Base-by-base conservation (phyloP, 37 sponge, comb jelly and placozoan genomes). In the Aphrocallistes beatrix region DNA sequence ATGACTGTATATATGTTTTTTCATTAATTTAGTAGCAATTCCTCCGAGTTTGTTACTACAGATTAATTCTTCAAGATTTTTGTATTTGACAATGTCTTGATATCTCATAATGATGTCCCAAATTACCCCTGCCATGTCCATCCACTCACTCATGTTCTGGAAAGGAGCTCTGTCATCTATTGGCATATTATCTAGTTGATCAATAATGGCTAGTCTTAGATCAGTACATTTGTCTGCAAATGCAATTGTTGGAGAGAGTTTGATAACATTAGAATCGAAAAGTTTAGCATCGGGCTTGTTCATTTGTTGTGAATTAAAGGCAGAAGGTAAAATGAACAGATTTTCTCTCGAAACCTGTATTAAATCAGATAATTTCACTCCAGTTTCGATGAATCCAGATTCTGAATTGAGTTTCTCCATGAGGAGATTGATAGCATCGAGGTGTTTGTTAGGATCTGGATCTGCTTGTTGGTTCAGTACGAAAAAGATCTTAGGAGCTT, bases 381-480 rank as follows among this genome's bases (percentile, higher is more conserved):
- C 75, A 19, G 75, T 60, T 25, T 60, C 75, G 6, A 13, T 32
- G 28, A 60, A 32, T 6, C n/a, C 25, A 28, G 75, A 60, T 60
- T 60, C 75, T 28, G 6, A 25, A 13, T 60, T 60, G 8, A 60
- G 25, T 32, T 60, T 60, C 25, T 60, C 34, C 75, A 60, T 19
- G 28, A 60, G 75, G n/a, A 60, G 10, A 60, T 60, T 60, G 21
- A 60, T 60, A 60, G 75, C 10, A 32, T 60, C 75, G 6, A 60
- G 34, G 34, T 60, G 75, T 60, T 60, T 60, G 32, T 3, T 6
- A 19, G 75, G 75, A 60, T 60, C 75, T 32, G 75, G 75, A 13
- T 60, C 75, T 60, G 75, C 75, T 60, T 60, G 75, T 60, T 60
- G 75, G n/a, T 60, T 60, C 34, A 60, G 34, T 60, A 60, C 75